Base-by-base conservation (phyloP, 2,888 invertebrate species). In the Metellina segmentata region DNA sequence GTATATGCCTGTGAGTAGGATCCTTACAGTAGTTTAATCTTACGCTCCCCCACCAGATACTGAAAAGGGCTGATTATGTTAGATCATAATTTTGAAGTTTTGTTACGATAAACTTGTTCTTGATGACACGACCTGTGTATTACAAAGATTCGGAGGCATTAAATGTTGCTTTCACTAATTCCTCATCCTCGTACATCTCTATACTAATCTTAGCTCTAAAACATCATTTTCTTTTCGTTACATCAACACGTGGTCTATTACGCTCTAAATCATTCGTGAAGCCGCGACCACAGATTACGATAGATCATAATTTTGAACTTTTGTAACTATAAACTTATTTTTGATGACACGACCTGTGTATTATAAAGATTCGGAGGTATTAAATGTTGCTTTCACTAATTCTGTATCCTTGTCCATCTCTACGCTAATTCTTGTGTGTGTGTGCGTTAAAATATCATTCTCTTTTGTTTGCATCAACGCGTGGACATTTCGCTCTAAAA, bases 231-330 rank as follows among this genome's bases (percentile, higher is more conserved):
- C 72, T 19, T 48, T 75, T 13, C 13, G 13, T 16, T 48, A 7
- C 13, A 49, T 78, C 78, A 78, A 78, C n/a, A n/a, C 78, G n/a
- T 20, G 52, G 16, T 16, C 9, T n/a, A 6, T 61, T 19, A 16
- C 51, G 9, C 51, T 16, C 49, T 51, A 51, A 75, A n/a, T 75
- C 85, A 49, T 82, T 83, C 70, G 71, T 53, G 81, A 69, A 83
- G 82, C 89, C 77, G 70, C 77, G 75, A 83, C 69, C 77, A 89
- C n/a, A n/a, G n/a, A n/a, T n/a, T n/a, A n/a, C n/a, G n/a, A n/a
- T n/a, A n/a, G n/a, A n/a, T n/a, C n/a, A n/a, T n/a, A n/a, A n/a
- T n/a, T n/a, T 4, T 16, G 13, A 69, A 1, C 69, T 16, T 16
- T 1, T 69, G 11, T 69, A 69, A 69, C 11, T 69, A 11, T 16